phyloP scores from a whole-genome alignment of 2,797 vertebrate species.

The Poeciliopsis infans region DNA sequence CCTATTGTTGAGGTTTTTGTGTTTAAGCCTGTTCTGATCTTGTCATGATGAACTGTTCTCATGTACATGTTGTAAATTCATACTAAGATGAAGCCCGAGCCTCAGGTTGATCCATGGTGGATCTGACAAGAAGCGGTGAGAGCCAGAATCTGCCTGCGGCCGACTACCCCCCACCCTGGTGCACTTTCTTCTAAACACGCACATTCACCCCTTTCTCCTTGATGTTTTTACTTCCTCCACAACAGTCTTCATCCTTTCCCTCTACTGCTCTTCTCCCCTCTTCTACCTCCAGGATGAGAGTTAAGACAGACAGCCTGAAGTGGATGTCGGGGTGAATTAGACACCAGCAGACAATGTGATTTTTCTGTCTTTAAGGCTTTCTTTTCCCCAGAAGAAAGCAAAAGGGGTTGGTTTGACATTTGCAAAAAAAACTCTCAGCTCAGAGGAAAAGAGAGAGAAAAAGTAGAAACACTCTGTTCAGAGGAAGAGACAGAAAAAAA shows the following conservation, averaged over 20 bases:
- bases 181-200: constrained; percentile 25
- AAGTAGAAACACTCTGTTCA: constrained; percentile 18
- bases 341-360: constrained; percentile 78
- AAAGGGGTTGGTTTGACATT: constrained; percentile 32
- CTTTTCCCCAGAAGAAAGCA: constrained; percentile 30
- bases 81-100: constrained; percentile 65
- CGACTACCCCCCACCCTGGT: constrained; percentile 41
- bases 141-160: constrained; percentile 62
- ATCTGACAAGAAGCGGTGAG: constrained; percentile 72
- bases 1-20: not conserved
- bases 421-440: constrained; percentile 14
- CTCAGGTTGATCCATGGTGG: constrained; percentile 67
- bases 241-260: constrained; percentile 26
- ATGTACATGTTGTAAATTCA: constrained; percentile 48
- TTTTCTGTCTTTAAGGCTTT: constrained; percentile 70
- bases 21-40: not conserved
- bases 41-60: constrained; percentile 5
- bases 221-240: constrained; percentile 39
- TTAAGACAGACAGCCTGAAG: constrained; percentile 68
- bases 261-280: constrained; percentile 1
- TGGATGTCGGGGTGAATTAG: constrained; percentile 79
- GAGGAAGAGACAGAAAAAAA: constrained; percentile 21
- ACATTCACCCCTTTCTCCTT: constrained; percentile 1
- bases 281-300: constrained; percentile 62
- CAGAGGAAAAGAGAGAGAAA: constrained; percentile 24